These are phyloP conservation scores for Whitmania pigra DNA, from an alignment of 1,140 invertebrate species.

Conservation along the genomic window DNA sequence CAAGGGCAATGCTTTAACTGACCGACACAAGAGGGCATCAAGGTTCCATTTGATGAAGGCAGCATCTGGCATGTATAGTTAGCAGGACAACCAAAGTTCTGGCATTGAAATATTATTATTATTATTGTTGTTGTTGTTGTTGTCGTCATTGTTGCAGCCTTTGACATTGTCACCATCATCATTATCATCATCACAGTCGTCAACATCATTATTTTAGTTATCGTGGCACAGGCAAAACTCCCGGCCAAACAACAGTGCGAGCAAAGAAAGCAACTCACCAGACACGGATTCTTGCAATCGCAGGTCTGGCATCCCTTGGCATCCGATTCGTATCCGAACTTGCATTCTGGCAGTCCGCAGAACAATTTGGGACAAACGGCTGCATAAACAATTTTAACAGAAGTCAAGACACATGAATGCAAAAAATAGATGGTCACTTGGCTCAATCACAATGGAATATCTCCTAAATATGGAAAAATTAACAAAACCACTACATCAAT, in stretches of 20 bases:
- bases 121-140: too few relatives aligned
- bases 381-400: neutral
- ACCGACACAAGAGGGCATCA: neutral
- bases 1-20: neutral
- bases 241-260: too few relatives aligned
- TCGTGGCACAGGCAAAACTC: too few relatives aligned
- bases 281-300: constrained; percentile 1
- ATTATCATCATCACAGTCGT: too few relatives aligned
- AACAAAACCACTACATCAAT: too few relatives aligned
- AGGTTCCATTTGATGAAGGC: neutral
- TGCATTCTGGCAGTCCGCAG: neutral
- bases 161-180: too few relatives aligned
- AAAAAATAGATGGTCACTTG: too few relatives aligned
- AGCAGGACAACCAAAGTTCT: constrained; percentile 4
- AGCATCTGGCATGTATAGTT: neutral
- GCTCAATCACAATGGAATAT: too few relatives aligned
- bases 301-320: neutral
- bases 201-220: too few relatives aligned
- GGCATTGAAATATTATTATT: neutral
- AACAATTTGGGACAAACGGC: neutral
- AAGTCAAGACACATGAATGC: too few relatives aligned
- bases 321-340: neutral
- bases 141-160: too few relatives aligned
- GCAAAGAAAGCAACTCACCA: neutral
- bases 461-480: too few relatives aligned